phyloP scores from a whole-genome alignment of 1,140 invertebrate species.

The Leptopilina boulardi region DNA sequence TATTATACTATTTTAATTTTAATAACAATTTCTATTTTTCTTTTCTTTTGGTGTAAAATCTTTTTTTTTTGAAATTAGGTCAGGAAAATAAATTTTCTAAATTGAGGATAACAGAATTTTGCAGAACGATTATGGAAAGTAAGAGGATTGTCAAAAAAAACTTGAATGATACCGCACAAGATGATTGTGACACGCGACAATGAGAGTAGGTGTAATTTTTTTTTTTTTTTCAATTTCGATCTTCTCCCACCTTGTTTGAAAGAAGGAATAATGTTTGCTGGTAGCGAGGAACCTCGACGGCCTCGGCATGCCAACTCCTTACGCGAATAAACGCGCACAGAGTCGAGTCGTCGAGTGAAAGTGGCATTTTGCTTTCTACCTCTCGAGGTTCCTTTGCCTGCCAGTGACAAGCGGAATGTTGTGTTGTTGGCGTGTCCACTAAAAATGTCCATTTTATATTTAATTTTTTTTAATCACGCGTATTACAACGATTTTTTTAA shows the following conservation, averaged over 20 bases:
- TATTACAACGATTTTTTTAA: conserved; percentile 12
- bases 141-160: too few relatives aligned
- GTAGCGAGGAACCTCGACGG: conserved; percentile 60
- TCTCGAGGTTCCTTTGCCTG: conserved; percentile 51
- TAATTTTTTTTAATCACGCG: conserved; percentile 34
- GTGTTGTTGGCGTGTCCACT: conserved; percentile 49
- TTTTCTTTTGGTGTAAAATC: too few relatives aligned
- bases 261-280: conserved; percentile 2
- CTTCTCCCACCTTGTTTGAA: conserved; percentile 22
- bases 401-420: conserved; percentile 68
- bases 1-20: background rate
- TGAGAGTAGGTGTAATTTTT: conserved; percentile 36
- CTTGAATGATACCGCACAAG: background rate
- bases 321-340: conserved; percentile 53
- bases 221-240: conserved; percentile 31
- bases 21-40: too few relatives aligned
- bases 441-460: conserved; percentile 47
- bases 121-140: background rate
- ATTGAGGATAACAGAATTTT: too few relatives aligned
- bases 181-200: conserved; percentile 30
- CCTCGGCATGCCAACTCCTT: conserved; percentile 69
- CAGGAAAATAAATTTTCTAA: too few relatives aligned
- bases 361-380: conserved; percentile 75
- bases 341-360: conserved; percentile 66
- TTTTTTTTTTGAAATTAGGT: too few relatives aligned